These are phyloP conservation scores for Sebastes taczanowskii DNA, from an alignment of 2,797 vertebrate genomes.

Conservation along the genomic window DNA sequence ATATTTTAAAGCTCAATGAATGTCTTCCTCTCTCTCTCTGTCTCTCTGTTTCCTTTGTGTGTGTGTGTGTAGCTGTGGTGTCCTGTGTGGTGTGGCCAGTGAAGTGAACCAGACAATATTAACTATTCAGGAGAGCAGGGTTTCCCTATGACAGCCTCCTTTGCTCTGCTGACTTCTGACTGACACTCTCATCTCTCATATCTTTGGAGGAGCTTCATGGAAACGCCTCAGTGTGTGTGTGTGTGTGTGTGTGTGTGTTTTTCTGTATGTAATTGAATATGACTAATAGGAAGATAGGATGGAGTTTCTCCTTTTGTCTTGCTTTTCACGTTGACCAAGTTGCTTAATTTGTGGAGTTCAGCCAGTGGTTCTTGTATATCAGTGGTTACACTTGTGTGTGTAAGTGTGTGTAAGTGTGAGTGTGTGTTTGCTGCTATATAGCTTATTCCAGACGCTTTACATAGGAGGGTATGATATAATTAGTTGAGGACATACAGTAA, in stretches of 20 bases:
- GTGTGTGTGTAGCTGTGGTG: constrained; percentile 36
- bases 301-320: constrained; percentile 61
- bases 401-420: neutral
- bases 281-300: constrained; percentile 44
- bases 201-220: constrained; percentile 50
- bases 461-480: neutral
- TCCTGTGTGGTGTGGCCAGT: constrained; percentile 63
- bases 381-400: neutral
- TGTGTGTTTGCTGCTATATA: no score
- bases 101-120: constrained; percentile 68
- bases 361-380: constrained; percentile 24
- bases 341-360: constrained; percentile 36
- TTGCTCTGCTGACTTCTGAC: constrained; percentile 70
- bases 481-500: neutral
- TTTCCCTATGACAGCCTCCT: constrained; percentile 62
- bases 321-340: constrained; percentile 10
- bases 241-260: neutral
- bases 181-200: constrained; percentile 68
- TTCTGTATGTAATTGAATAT: constrained; percentile 9
- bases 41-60: neutral
- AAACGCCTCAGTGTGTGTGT: constrained; percentile 28
- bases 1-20: constrained; percentile 8
- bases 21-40: neutral
- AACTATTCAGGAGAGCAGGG: constrained; percentile 78
- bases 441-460: neutral